A percentile compares a stretch with the other conserved stretches of the same genome.
These are phyloP conservation scores for Zeus faber DNA, from an alignment of 2,113 vertebrate species.

Conservation along the genomic window DNA sequence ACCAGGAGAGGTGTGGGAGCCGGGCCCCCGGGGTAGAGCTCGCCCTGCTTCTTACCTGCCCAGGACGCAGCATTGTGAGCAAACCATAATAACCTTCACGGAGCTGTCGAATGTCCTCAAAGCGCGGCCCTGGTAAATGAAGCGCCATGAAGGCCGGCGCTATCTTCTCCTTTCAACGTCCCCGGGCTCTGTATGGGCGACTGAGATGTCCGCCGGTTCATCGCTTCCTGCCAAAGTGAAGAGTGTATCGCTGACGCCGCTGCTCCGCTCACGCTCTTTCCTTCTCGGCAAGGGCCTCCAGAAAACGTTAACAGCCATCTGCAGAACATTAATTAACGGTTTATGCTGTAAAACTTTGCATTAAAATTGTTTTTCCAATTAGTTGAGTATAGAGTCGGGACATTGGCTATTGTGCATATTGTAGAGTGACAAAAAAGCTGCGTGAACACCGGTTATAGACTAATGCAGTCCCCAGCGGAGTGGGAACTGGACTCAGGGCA, in stretches of 20 bases:
- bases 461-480: too few species aligned
- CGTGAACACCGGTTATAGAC: too few species aligned
- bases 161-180: slow-evolving; percentile 63
- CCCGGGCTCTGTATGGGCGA: slow-evolving; percentile 85
- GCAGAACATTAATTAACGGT: too few species aligned
- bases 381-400: slow-evolving; percentile 68
- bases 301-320: neutral
- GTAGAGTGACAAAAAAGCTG: too few species aligned
- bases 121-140: neutral
- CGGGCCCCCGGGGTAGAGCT: slow-evolving; percentile 71
- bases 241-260: slow-evolving; percentile 81
- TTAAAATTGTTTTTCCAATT: slow-evolving; percentile 45
- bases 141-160: neutral
- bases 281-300: slow-evolving; percentile 86
- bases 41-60: slow-evolving; percentile 78
- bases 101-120: too few species aligned
- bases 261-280: slow-evolving; percentile 81
- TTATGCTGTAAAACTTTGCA: too few species aligned
- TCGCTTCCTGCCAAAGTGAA: slow-evolving; percentile 74
- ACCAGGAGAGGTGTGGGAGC: slow-evolving; percentile 82
- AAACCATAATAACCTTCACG: too few species aligned
- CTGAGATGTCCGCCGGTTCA: slow-evolving; percentile 80
- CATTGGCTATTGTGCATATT: slow-evolving; percentile 66
- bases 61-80: slow-evolving; percentile 52
- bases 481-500: too few species aligned